Evolutionary conservation across 2,888 invertebrate genomes (phyloP), one percentile per base, ranked within the genome.

Genomic region (Terebella lapidaria): DNA sequence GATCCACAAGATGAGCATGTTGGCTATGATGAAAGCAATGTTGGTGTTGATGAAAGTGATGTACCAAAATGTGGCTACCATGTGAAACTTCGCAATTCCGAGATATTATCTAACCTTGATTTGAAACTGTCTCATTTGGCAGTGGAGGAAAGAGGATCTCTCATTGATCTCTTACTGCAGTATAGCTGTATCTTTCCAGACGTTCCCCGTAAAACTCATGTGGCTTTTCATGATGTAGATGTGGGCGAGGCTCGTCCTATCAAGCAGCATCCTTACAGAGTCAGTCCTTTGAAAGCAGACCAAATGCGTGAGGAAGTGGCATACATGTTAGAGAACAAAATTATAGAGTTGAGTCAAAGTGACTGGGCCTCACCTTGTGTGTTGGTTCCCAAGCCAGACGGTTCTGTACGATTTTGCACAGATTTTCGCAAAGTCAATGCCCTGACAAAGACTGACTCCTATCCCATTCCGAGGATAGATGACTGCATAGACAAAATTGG

Each of bases 401-500:
- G n/a, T 20, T 24, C 52, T 18, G 22, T 20, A 4, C n/a, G 68
- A 26, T 51, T 70, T 25, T 68, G 67, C 58, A 67, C 66, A 5
- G 69, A 71, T 51, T 65, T 54, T 29, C 18, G 68, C 22, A 67
- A 68, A 51, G 65, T 71, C 0, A 71, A 70, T 49, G 10, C 25
- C 25, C 49, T 71, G 1, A 67, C 64, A 15, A 71, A 68, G 63
- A 42, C 65, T 1, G 68, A 71, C 51, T 58, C 58, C n/a, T 69
- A 59, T 58, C 71, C 66, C 0, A 65, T 69, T 2, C 64, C 70
- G n/a, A 46, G 68, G 42, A 61, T 69, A 0, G 68, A 66, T 54
- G 69, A 68, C 49, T 69, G 67, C 27, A 71, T 71, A 26, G 69
- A 71, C 30, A 62, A 60, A 24, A 47, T 71, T 46, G 64, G 67